phyloP scores from a whole-genome alignment of 2,113 vertebrate genomes.

The Rattus norvegicus region DNA sequence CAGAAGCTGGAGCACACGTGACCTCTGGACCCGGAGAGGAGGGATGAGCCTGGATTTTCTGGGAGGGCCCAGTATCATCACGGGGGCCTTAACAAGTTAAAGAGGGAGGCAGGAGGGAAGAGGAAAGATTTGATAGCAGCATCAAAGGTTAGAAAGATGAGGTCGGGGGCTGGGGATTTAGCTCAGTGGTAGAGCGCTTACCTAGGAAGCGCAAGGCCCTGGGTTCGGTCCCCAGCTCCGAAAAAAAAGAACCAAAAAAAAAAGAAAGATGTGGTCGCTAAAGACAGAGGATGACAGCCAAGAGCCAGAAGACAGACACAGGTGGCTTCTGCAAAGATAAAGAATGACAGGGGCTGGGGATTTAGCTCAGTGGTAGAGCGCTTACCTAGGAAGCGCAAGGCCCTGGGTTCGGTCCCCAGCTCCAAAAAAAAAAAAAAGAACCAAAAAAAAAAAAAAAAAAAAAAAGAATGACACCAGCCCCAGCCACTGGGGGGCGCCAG shows the following conservation, averaged over 20 bases:
- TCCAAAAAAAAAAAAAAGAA: too few species aligned
- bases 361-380: too few species aligned
- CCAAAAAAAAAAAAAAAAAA: too few species aligned
- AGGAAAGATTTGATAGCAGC: background rate
- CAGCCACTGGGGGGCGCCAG: background rate
- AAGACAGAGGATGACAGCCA: background rate
- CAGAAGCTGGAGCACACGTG: background rate
- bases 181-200: too few species aligned
- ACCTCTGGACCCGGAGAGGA: background rate
- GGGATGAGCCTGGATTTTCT: background rate
- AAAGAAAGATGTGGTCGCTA: background rate
- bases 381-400: too few species aligned
- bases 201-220: too few species aligned
- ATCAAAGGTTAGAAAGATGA: background rate
- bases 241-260: too few species aligned
- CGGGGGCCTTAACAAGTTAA: background rate
- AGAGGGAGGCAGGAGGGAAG: background rate
- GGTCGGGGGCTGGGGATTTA: too few species aligned
- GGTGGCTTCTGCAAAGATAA: background rate
- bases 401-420: too few species aligned
- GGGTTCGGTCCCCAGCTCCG: too few species aligned
- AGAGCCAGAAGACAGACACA: background rate
- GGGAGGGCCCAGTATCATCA: background rate
- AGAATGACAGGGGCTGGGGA: too few species aligned
- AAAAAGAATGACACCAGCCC: background rate